Evolutionary conservation across 2,113 vertebrate species (phyloP), one percentile per base, ranked within the genome.

Genomic region (Sander lucioperca): DNA sequence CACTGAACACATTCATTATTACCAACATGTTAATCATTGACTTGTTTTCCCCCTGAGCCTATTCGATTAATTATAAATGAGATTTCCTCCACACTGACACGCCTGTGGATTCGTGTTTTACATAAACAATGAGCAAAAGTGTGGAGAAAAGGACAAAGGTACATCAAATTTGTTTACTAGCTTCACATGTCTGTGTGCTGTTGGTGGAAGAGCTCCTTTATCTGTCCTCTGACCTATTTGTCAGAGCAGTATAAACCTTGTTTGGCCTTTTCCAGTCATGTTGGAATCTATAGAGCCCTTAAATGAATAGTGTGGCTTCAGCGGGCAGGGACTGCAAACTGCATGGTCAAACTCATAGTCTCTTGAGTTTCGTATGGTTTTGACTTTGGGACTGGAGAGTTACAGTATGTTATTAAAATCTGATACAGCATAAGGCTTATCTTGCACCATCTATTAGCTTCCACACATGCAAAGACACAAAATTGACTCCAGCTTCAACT

Each of bases 21-120:
- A 51, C 27, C 47, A 76, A 71, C 47, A 58, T 25, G 54, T 66
- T 71, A 84, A 77, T 75, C 64, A 80, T 16, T 47, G 43, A 65
- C 65, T 81, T 50, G 56, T 83, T 79, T 81, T 80, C 63, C 15
- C 25, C 59, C 3, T 73, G 47, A 39, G 43, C 36, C 43, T 36
- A 1, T 21, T 76, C 45, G 6, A 36, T 78, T 70, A 23, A 73
- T 79, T 62, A 63, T 39, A 56, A 12, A 76, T 59, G 15, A 67
- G 12, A n/a, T 63, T 70, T 67, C 64, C 33, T 70, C 74, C 70
- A 47, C 57, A 68, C 18, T 13, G 6, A 27, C 47, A 6, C 1
- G 12, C 16, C 27, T 61, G 50, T 45, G 63, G 68, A 45, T 65
- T 21, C 43, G 33, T 16, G 57, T 47, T 61, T 19, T 16, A 30